A percentile compares a stretch with the other conserved stretches of the same genome.
phyloP scores from a whole-genome alignment of 2,797 vertebrate species.

The Mycteria americana region DNA sequence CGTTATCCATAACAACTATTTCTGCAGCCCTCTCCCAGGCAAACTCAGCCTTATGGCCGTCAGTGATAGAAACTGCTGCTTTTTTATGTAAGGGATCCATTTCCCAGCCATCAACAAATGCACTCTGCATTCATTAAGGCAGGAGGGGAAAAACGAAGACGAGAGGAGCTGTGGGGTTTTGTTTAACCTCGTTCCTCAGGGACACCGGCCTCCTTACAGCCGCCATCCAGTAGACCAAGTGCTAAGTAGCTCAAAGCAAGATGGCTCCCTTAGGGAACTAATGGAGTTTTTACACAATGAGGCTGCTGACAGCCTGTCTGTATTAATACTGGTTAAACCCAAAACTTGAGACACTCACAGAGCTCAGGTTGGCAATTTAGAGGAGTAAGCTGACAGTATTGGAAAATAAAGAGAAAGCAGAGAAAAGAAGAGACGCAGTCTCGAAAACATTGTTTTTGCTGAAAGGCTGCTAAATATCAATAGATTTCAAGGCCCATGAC shows the following conservation, averaged over 20 bases:
- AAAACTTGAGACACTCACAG: constrained; percentile 15
- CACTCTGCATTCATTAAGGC: not conserved
- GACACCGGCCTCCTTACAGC: not conserved
- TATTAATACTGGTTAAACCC: constrained; percentile 39
- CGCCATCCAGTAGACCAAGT: constrained; percentile 1
- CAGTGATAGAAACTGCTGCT: not conserved
- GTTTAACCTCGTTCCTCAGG: constrained; percentile 19
- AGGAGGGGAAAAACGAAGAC: not conserved
- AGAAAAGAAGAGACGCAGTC: not conserved
- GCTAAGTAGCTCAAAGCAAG: constrained; percentile 40
- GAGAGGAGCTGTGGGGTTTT: not conserved
- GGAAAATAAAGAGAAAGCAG: not conserved
- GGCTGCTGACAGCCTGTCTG: constrained; percentile 10
- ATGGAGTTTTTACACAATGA: not conserved
- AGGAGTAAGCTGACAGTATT: not conserved
- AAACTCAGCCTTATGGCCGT: not conserved
- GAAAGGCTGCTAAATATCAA: not conserved
- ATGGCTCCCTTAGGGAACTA: not conserved
- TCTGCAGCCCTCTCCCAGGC: not conserved
- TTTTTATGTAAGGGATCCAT: not conserved
- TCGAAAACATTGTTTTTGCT: not conserved
- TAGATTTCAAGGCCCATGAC: not conserved
- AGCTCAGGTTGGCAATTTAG: constrained; percentile 32
- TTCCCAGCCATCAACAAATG: not conserved
- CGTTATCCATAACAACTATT: not conserved